Conservation (phyloP, 2,888 invertebrate genomes). For the Calliopum simillimum region DNA sequence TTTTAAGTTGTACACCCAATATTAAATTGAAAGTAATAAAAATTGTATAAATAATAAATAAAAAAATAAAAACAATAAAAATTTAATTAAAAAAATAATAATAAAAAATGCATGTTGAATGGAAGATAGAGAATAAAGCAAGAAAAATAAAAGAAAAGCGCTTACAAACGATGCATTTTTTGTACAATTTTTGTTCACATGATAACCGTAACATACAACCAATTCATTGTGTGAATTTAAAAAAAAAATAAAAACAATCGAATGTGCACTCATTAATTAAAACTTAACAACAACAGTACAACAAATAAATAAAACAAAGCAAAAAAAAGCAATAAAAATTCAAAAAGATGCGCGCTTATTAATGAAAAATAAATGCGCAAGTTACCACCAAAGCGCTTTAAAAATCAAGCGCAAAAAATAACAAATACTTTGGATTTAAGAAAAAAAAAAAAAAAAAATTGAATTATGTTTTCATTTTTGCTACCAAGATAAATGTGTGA, state of each 20-base stretch:
- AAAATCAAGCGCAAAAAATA: not conserved
- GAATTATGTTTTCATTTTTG: not conserved
- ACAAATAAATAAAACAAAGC: conserved; percentile 2
- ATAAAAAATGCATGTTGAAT: conserved; percentile 15
- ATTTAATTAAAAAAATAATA: conserved; percentile 14
- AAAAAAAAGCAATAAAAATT: conserved; percentile 10
- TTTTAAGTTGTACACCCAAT: too few species aligned
- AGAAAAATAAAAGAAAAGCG: not conserved
- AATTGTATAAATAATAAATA: not conserved
- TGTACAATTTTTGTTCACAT: not conserved
- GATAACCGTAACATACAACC: not conserved
- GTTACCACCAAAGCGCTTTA: not conserved
- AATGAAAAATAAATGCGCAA: conserved; percentile 14
- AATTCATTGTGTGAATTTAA: conserved; percentile 16
- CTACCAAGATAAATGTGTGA: too few species aligned
- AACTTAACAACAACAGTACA: conserved; percentile 13
- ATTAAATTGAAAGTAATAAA: too few species aligned
- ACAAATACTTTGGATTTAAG: not conserved
- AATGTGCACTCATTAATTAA: conserved; percentile 31
- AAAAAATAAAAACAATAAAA: conserved; percentile 12
- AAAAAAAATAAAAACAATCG: conserved; percentile 9
- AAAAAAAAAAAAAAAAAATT: not conserved
- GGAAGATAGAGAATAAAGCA: not conserved
- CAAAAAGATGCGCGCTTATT: too few species aligned
- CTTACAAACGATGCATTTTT: not conserved